Base-by-base conservation (phyloP, 1,140 invertebrate species). In the Drosophila bipectinata region DNA sequence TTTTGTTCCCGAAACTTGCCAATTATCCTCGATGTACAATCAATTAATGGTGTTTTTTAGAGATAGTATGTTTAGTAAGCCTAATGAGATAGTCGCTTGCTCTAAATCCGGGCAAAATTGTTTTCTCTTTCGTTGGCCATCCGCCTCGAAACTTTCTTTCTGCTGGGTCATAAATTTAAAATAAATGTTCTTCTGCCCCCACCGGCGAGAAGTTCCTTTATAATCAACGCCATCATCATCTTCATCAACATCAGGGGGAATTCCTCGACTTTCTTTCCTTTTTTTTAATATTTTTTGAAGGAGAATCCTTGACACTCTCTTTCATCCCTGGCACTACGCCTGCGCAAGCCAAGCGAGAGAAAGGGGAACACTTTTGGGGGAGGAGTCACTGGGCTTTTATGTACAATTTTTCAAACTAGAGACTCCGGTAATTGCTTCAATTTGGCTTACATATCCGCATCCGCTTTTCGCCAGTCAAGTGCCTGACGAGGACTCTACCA, bases 371-470 rank as follows among this genome's bases (percentile, higher is more conserved):
- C 14, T 39, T 28, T 53, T 74, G 75, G 87, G 83, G 82, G 82
- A 67, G 82, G 82, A 85, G 82, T 72, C 75, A 51, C 32, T 28
- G 54, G 21, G 10, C 60, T 45, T 44, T 51, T 74, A 57, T 76
- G 58, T 79, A 41, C 52, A 32, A 52, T 60, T 79, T 49, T 52
- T 12, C 34, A 37, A 37, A 37, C 34, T 37, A 37, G 66, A 63
- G 54, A 79, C 45, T 41, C 49, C 83, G 79, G 83, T 87, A 87
- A 88, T 87, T 79, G 83, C 82, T 61, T 82, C 74, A 88, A 88
- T 88, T 88, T 85, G 53, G 39, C 83, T 66, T 88, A 88, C 63
- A 85, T 85, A 85, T 69, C 52, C 58, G 64, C 51, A 71, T 71
- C 44, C 67, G 64, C 66, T 71, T 63, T 14, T 47, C 68, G 69